Base-by-base conservation (phyloP, 2,888 invertebrate genomes). In the Omphaloscelis lunosa region DNA sequence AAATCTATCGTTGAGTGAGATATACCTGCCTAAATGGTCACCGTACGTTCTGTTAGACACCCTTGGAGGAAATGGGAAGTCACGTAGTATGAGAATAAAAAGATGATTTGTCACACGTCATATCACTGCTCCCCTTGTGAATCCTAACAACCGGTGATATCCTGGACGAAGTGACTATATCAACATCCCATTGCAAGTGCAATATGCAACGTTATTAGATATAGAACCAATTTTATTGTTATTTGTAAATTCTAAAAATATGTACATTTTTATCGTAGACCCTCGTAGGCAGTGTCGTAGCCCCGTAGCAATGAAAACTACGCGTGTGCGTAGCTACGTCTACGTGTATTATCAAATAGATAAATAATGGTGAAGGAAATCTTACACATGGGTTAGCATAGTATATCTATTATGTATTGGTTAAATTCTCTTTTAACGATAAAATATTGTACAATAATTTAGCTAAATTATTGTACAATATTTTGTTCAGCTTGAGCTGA, bases 121-220 rank as follows among this genome's bases (percentile, higher is more conserved):
- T 85, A 88, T 86, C 80, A 80, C 80, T 83, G 86, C 85, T 90
- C 91, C 92, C 92, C 91, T 84, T 84, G 85, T 83, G 88, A 88
- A 88, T 88, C 86, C 87, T 89, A 89, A 91, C 91, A 91, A 92
- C 88, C 89, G 87, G 73, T 82, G 76, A 91, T 90, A 91, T 93
- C 92, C 93, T 90, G 88, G 66, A 81, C 65, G 82, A 67, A 15
- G 48, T 65, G 53, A 62, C 65, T 69, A 72, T 61, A 23, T 70
- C 53, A 70, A 68, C 48, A 59, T 72, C 73, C 75, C 34, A n/a
- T n/a, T n/a, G n/a, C n/a, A 45, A 48, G 34, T 77, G 68, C 68
- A 76, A 74, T 61, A 41, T 66, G 76, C 75, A 77, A 68, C 53
- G n/a, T 45, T 48, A 71, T 23, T 41, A n/a, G 12, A 3, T 27